phyloP scores from a whole-genome alignment of 92 coral and sea anemone genomes.

The Zoanthus sansibaricus region DNA sequence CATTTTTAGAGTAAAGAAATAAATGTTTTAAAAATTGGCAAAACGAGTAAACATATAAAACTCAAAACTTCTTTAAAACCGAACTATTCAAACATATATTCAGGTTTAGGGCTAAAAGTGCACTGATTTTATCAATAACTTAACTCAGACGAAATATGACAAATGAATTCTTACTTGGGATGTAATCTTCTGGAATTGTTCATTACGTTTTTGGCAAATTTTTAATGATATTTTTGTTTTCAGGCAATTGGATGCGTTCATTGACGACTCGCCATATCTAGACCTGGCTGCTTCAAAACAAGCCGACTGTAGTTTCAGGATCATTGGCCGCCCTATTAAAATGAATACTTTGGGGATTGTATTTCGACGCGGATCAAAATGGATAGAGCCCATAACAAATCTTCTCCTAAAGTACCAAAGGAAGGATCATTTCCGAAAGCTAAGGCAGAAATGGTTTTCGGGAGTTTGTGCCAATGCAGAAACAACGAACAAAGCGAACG shows the following conservation, averaged over 20 bases:
- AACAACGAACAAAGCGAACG: conserved; percentile 42
- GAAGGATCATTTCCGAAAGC: conserved; percentile 69
- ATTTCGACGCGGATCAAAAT: conserved; percentile 69
- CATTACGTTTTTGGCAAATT: background rate
- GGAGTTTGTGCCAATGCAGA: conserved; percentile 64
- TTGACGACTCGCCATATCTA: conserved; percentile 83
- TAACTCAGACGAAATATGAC: too few species aligned
- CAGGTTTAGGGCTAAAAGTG: too few species aligned
- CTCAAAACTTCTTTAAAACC: too few species aligned
- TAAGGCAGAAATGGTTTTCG: conserved; percentile 71
- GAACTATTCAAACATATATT: too few species aligned
- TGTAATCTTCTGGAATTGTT: background rate
- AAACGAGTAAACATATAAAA: too few species aligned
- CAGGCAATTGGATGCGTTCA: conserved; percentile 76
- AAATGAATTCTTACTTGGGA: too few species aligned
- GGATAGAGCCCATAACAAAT: conserved; percentile 71
- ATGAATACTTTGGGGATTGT: conserved; percentile 68
- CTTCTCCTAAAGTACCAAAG: conserved; percentile 69
- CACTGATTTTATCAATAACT: too few species aligned
- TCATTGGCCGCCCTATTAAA: conserved; percentile 73
- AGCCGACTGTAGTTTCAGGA: conserved; percentile 73
- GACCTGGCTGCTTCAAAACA: conserved; percentile 77
- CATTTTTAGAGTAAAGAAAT: too few species aligned
- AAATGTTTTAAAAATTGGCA: too few species aligned
- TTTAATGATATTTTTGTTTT: background rate